phyloP scores from a whole-genome alignment of 1,140 invertebrate genomes.

The Trinorchestia longiramus region DNA sequence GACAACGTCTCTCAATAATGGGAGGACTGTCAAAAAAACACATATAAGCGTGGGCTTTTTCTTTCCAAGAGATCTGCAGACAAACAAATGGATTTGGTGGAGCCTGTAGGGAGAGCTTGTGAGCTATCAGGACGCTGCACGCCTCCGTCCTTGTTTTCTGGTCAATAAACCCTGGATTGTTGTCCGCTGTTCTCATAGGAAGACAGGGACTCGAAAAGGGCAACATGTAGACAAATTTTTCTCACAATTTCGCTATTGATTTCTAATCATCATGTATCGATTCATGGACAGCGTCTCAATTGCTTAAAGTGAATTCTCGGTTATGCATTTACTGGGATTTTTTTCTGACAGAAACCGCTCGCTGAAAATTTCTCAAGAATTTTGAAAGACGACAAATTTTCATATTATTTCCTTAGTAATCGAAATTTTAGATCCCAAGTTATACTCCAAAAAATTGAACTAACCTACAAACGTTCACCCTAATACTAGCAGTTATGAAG shows the following conservation, averaged over 20 bases:
- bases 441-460: no score
- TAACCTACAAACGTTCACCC: no score
- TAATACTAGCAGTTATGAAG: neutral
- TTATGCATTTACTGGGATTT: no score
- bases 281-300: no score
- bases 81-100: neutral
- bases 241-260: neutral
- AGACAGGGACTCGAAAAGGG: neutral
- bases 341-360: no score
- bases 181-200: neutral
- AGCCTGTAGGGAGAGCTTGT: neutral
- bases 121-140: neutral
- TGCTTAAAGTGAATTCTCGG: no score
- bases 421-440: no score
- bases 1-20: neutral
- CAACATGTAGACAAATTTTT: neutral
- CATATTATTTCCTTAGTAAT: no score
- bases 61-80: neutral
- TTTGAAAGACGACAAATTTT: no score
- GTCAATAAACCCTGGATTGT: neutral
- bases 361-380: no score
- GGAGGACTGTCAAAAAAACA: neutral
- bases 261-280: no score
- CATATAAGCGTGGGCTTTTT: neutral
- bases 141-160: neutral